Evolutionary conservation across 1,140 invertebrate genomes (phyloP), one percentile per base, ranked within the genome.

Genomic region (Lepidurus arcticus): DNA sequence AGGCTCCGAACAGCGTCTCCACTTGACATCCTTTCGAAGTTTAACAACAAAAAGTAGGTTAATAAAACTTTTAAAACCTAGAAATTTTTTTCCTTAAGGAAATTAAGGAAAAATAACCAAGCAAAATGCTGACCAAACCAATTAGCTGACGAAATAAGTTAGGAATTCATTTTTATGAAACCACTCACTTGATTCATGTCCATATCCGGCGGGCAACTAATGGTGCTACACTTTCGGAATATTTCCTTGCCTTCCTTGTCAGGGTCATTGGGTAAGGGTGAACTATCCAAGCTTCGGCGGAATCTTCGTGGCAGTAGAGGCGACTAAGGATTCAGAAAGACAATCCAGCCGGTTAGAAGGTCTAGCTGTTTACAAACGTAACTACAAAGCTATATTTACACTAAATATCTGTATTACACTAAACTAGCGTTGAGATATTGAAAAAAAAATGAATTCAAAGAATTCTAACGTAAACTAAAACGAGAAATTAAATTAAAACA

Each of bases 221-320:
- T 26, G 1, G 78, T 78, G 42, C 78, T 78, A 8, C 43, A 74
- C n/a, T 78, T 78, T 42, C 75, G 10, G 47, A 26, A 45, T 76
- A 21, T 26, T 44, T 34, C 21, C 16, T 76, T 76, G 10, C 47
- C 13, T 7, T 44, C 43, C 26, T 44, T 76, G 76, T 42, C 43
- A 85, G 7, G 85, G 81, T 81, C 83, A 84, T 73, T 82, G 83
- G 26, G 87, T 85, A n/a, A 82, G 82, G 8, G 78, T 42, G 78
- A 78, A 34, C 47, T 44, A 24, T 77, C 79, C 47, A 80, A 73
- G 74, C 79, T 80, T 21, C 79, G 26, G 4, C 79, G 75, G 24
- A 80, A 77, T 74, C 79, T 34, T 47, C 79, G 79, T n/a, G 79
- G 79, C 16, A 80, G 43, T 21, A 80, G 42, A n/a, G 79, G 79